Evolutionary conservation across 2,888 invertebrate genomes (phyloP), one percentile per base, ranked within the genome.

Genomic region (Mythimna vitellina): DNA sequence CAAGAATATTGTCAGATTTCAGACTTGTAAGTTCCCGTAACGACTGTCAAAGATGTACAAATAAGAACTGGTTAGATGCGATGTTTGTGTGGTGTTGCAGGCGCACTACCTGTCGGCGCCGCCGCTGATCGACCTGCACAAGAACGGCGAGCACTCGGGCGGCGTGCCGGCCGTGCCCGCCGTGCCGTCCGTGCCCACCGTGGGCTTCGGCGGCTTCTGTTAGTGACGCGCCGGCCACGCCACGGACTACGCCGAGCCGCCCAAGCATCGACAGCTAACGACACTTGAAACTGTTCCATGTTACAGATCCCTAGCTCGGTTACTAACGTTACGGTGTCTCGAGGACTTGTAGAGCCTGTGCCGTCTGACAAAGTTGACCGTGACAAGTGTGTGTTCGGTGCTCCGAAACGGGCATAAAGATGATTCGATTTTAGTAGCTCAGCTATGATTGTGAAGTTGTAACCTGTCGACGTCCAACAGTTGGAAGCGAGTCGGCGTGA

Each of bases 191-290:
- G 95, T 95, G 89, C 95, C 95, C 75, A 93, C 94, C 83, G 96
- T 95, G 80, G 96, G 96, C 90, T 96, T 96, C 92, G 94, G 95
- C 83, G 94, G 95, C 81, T 96, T 95, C 93, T 96, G 96, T 90
- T 96, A 96, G 95, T 90, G 88, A 35, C 46, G 38, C 12, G 12
- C 38, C 22, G 6, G 22, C 14, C 42, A 17, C 46, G 46, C 46
- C 17, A 5, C 46, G 46, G 17, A 46, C 17, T 10, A 4, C 10
- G 12, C 38, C 38, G 38, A 42, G 38, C 38, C 38, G 38, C 38
- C 38, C 12, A 4, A 10, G 3, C 38, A 20, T 9, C 42, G 10
- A 12, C 42, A 12, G 10, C n/a, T 20, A 7, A 49, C 49, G 35
- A 35, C 49, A 49, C 49, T 0, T 3, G 1, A n/a, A 1, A 51